Evolutionary conservation across 2,797 vertebrate genomes (phyloP).

Genomic region (Gallirallus australis): DNA sequence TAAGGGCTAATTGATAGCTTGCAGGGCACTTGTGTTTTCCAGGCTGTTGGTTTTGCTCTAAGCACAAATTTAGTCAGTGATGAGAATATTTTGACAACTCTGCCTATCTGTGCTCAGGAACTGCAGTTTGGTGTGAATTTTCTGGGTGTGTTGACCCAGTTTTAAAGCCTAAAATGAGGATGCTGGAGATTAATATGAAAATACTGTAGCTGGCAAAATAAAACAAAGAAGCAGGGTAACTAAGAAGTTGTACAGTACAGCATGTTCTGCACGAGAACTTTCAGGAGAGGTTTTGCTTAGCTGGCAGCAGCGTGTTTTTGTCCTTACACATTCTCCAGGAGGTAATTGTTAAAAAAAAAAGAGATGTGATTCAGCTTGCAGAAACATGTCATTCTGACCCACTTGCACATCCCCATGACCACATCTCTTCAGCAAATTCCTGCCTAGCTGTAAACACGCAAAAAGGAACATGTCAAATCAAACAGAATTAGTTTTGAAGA

Average conservation of each 20-base stretch:
- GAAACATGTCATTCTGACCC: neutral
- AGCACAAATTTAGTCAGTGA: constrained; percentile 71
- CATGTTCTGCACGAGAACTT: neutral
- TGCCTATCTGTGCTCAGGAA: constrained; percentile 48
- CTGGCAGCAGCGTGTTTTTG: neutral
- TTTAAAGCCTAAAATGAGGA: constrained; percentile 60
- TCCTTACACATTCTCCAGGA: constrained; percentile 8
- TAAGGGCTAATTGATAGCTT: constrained; percentile 69
- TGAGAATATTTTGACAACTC: constrained; percentile 78
- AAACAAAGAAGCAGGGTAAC: neutral
- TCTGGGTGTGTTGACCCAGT: constrained; percentile 72
- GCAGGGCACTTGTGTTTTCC: constrained; percentile 67
- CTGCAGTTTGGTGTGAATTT: constrained; percentile 72
- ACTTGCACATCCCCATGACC: neutral
- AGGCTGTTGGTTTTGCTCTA: constrained; percentile 73
- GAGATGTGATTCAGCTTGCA: neutral
- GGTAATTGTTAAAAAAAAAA: neutral
- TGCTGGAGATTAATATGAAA: constrained; percentile 51
- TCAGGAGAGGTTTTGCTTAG: neutral
- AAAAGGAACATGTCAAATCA: constrained; percentile 4
- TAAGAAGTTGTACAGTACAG: neutral
- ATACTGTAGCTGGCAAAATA: neutral
- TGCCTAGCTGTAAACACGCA: neutral
- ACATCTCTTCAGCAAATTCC: neutral
- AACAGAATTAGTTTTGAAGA: constrained; percentile 25